phyloP scores from a whole-genome alignment of 2,888 invertebrate genomes.

The Drosophila austrosaltans region DNA sequence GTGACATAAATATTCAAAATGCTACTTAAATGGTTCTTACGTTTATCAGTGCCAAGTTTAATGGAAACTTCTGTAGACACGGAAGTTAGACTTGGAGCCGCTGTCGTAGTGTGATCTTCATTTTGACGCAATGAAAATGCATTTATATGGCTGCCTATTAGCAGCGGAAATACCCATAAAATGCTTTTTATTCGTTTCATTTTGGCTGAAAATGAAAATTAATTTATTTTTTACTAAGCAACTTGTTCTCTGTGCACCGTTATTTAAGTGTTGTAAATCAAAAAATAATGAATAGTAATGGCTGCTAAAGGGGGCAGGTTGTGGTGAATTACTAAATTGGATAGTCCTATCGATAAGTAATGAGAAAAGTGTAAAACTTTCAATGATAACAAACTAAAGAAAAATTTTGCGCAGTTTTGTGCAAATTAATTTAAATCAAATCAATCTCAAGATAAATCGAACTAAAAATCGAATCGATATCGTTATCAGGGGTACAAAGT shows the following conservation, averaged over 20 bases:
- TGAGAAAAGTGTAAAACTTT: neutral
- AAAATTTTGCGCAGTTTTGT: neutral
- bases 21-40: neutral
- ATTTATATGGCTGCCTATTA: slow-evolving; percentile 16
- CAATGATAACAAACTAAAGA: neutral
- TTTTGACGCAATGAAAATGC: slow-evolving; percentile 58
- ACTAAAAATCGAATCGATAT: neutral
- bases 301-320: neutral
- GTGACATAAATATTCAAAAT: neutral
- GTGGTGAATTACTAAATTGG: neutral
- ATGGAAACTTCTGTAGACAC: neutral
- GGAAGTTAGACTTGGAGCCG: neutral
- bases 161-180: slow-evolving; percentile 28
- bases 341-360: neutral
- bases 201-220: neutral
- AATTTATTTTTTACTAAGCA: neutral
- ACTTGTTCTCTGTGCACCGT: neutral
- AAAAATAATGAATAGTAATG: neutral
- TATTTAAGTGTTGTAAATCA: neutral
- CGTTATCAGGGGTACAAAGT: neutral
- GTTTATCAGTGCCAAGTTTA: slow-evolving; percentile 1
- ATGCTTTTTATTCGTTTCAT: slow-evolving; percentile 37
- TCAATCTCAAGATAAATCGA: neutral
- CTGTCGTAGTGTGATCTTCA: slow-evolving; percentile 29
- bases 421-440: neutral